Base-by-base conservation (phyloP, 2,113 vertebrate genomes). In the Erythrocercus mccallii region DNA sequence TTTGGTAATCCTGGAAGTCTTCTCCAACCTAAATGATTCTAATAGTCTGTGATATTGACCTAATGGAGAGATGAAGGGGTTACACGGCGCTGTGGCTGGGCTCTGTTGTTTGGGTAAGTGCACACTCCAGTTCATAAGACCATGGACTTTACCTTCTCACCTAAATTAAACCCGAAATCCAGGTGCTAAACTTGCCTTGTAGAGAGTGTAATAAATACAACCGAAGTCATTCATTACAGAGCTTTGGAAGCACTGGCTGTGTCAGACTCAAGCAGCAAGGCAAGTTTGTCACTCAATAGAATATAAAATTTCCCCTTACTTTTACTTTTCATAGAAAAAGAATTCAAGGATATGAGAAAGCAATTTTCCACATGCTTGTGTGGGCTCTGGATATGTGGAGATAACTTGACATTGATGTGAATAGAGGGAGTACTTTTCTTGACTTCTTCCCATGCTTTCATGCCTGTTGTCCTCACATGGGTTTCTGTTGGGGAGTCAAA, bases 301-400 rank as follows among this genome's bases (percentile, higher is more conserved):
- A 44, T 10, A 16, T 0, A 9, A 53, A 42, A 3, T 47, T 86
- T n/a, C 9, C 84, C 79, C 57, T 92, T 91, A 58, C 58, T 74
- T 66, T 92, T 95, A 64, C 66, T 94, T 96, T 96, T 86, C 57
- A 90, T 53, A 91, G 54, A n/a, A 83, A 90, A 80, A 56, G 3
- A 24, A 30, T 8, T n/a, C 11, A 3, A 1, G 40, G 60, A 23
- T 21, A 23, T 60, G 81, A 86, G 69, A 88, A 91, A 95, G 60
- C 68, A 91, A 57, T 92, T 90, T 96, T 80, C 53, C 72, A 74
- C 50, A 33, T 69, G 15, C 6, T 21, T 27, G 2, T 51, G 76
- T 87, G 81, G 57, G 70, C 60, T 95, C 91, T 95, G 94, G 95
- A 92, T 11, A 1, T 9, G 30, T 70, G 61, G 78, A 94, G 62